Percentiles rank a stretch among this genome's conserved stretches.
These are phyloP conservation scores for Palaemon carinicauda DNA, from an alignment of 1,140 invertebrate genomes.

Conservation along the genomic window DNA sequence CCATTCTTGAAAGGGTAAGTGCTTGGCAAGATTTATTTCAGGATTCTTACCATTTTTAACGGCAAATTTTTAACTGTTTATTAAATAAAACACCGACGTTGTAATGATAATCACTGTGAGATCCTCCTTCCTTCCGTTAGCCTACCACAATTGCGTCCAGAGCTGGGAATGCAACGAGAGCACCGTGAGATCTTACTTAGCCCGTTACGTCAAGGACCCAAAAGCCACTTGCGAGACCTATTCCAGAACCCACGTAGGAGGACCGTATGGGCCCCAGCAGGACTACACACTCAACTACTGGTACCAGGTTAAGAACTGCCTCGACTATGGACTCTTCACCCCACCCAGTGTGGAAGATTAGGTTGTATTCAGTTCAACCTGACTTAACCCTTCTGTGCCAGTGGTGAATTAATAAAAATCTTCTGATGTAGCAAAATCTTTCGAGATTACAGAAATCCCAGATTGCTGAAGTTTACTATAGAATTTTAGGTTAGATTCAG, in stretches of 20 bases:
- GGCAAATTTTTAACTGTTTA: too few species aligned
- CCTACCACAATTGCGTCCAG: constrained; percentile 15
- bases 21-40: too few species aligned
- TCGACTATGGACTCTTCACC: background rate
- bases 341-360: background rate
- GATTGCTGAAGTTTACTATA: too few species aligned
- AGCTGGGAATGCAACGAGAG: constrained; percentile 42
- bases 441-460: too few species aligned
- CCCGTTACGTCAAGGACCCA: constrained; percentile 20
- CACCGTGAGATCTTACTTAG: constrained; percentile 15
- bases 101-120: background rate
- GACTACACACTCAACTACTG: constrained; percentile 26
- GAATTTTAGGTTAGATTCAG: background rate
- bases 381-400: background rate
- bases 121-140: background rate
- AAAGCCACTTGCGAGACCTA: constrained; percentile 27
- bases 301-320: constrained; percentile 29
- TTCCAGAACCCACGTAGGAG: constrained; percentile 23
- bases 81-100: background rate
- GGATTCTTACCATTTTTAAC: too few species aligned
- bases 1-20: too few species aligned
- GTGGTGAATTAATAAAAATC: too few species aligned
- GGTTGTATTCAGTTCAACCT: background rate
- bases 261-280: background rate
- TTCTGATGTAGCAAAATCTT: too few species aligned